phyloP scores from a whole-genome alignment of 2,888 invertebrate species.

The Aleiodes testaceus region DNA sequence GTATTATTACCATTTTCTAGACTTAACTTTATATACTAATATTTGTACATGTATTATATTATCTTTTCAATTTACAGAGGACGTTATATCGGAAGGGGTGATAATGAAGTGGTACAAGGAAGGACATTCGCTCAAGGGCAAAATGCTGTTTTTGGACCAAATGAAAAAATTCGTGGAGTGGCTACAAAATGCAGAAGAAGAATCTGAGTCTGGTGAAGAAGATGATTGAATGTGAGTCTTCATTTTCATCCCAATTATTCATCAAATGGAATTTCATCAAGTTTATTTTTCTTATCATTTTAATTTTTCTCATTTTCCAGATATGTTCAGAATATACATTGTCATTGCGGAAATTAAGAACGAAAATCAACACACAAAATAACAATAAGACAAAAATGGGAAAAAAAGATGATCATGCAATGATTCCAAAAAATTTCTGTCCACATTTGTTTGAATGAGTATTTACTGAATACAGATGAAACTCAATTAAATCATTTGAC shows the following conservation, averaged over 20 bases:
- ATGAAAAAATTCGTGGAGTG: slow-evolving; percentile 98
- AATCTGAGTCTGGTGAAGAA: slow-evolving; percentile 78
- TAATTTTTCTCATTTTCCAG: too few species aligned
- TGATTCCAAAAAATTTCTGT: background rate
- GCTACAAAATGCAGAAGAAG: slow-evolving; percentile 97
- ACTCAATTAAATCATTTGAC: slow-evolving; percentile 39
- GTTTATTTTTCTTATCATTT: too few species aligned
- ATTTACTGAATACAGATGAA: background rate
- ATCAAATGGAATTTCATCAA: too few species aligned
- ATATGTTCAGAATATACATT: too few species aligned
- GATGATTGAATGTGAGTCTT: slow-evolving; percentile 69
- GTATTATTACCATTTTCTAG: slow-evolving; percentile 30
- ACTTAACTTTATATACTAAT: background rate
- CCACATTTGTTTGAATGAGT: slow-evolving; percentile 1
- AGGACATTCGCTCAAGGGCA: slow-evolving; percentile 93
- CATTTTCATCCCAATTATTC: slow-evolving; percentile 14
- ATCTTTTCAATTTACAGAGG: slow-evolving; percentile 76
- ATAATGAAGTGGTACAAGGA: slow-evolving; percentile 98
- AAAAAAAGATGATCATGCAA: background rate
- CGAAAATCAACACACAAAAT: too few species aligned
- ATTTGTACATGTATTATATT: background rate
- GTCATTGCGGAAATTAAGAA: too few species aligned
- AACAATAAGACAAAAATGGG: background rate
- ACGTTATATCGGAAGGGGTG: slow-evolving; percentile 95
- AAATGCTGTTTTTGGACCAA: slow-evolving; percentile 98